A percentile compares a stretch with the other conserved stretches of the same genome.
Conservation (phyloP, 2,113 vertebrate species). For the Hypocryptadius cinnamomeus region DNA sequence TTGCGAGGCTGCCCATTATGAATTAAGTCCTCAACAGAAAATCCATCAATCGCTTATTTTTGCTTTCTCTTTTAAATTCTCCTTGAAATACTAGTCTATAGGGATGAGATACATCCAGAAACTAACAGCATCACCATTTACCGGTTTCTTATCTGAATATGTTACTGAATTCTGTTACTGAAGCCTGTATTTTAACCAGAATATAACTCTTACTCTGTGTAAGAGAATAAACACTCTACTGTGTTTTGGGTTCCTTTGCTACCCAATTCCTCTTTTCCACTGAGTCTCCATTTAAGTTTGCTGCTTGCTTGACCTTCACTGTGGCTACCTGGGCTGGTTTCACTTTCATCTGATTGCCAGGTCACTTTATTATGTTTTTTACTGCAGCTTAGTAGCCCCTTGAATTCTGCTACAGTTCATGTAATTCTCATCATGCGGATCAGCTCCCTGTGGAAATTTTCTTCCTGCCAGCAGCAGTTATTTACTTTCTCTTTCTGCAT, state of each 20-base stretch:
- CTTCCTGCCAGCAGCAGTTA: constrained; percentile 24
- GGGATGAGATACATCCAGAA: not conserved
- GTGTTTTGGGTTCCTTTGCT: not conserved
- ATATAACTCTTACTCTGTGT: not conserved
- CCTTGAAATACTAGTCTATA: not conserved
- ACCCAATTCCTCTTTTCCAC: not conserved
- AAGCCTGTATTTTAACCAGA: not conserved
- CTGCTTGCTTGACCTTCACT: constrained; percentile 56
- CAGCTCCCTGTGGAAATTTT: constrained; percentile 13
- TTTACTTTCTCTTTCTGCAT: constrained; percentile 52
- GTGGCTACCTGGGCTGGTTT: constrained; percentile 15
- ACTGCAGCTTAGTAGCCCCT: constrained; percentile 36
- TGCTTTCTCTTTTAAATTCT: not conserved
- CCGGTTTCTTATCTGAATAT: not conserved
- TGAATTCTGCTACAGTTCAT: constrained; percentile 34
- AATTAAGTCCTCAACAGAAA: not conserved
- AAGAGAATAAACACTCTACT: no score
- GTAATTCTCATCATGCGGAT: constrained; percentile 31
- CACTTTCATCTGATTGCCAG: constrained; percentile 14
- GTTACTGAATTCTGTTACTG: not conserved
- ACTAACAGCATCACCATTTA: not conserved
- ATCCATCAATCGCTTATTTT: not conserved
- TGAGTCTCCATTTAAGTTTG: constrained; percentile 27
- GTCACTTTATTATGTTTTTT: constrained; percentile 30
- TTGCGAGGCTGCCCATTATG: fast-evolving